A percentile compares a stretch with the other conserved stretches of the same genome.
Conservation (phyloP, 2,797 vertebrate genomes). For the Xyrichtys novacula region DNA sequence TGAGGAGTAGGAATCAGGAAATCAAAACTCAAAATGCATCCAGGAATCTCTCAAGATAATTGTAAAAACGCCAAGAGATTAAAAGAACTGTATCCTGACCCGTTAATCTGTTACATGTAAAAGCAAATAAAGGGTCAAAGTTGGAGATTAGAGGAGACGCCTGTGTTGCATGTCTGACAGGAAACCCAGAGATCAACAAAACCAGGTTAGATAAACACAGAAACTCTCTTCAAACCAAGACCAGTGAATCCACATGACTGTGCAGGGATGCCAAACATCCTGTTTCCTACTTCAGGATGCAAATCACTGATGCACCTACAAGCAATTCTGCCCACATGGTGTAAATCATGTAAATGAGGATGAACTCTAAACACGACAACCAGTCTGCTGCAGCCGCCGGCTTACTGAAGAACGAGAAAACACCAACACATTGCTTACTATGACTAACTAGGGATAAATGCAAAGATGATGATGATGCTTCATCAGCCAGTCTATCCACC, state of each 20-base stretch:
- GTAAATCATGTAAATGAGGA: background rate
- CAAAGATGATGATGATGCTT: constrained; percentile 7
- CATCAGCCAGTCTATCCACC: background rate
- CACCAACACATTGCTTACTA: constrained; percentile 24
- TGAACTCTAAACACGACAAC: constrained; percentile 16
- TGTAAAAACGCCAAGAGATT: background rate
- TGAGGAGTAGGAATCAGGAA: no score
- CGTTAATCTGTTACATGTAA: background rate
- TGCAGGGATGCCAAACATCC: constrained; percentile 29
- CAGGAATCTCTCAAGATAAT: no score
- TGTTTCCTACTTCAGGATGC: constrained; percentile 15
- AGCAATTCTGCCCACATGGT: background rate
- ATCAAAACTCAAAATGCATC: no score
- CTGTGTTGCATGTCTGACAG: constrained; percentile 3
- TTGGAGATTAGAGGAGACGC: constrained; percentile 5
- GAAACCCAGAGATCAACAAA: constrained; percentile 16
- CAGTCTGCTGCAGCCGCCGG: constrained; percentile 25
- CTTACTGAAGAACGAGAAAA: constrained; percentile 21
- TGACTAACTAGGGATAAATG: constrained; percentile 7
- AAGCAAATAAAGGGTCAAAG: background rate
- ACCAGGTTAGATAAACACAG: constrained; percentile 44
- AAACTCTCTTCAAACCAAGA: constrained; percentile 32
- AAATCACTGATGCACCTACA: background rate
- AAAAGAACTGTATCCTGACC: background rate
- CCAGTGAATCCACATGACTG: constrained; percentile 21